phyloP scores from a whole-genome alignment of 2,113 vertebrate genomes.

The Aegithalos caudatus region DNA sequence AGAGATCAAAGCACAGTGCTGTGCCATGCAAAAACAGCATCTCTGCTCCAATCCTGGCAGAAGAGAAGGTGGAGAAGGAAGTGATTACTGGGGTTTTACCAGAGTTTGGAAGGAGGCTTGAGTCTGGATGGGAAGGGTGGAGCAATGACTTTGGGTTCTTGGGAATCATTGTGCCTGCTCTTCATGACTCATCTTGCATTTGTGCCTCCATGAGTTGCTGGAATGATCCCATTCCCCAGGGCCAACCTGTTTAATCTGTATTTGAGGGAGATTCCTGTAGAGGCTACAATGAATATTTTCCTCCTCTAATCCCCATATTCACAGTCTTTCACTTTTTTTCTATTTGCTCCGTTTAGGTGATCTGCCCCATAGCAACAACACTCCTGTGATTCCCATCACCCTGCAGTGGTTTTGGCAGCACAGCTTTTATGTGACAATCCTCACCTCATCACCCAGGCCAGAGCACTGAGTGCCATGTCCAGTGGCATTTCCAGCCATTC shows the following conservation, averaged over 20 bases:
- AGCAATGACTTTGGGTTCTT: rapidly evolving
- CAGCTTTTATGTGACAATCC: neutral
- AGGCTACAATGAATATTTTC: neutral
- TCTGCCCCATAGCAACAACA: rapidly evolving
- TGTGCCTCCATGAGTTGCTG: neutral
- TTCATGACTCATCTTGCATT: neutral
- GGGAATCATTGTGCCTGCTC: neutral
- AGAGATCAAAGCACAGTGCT: neutral
- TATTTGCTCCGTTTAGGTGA: neutral
- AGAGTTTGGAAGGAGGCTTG: neutral
- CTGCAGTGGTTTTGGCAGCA: neutral
- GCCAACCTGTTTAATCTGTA: neutral
- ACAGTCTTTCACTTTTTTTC: neutral
- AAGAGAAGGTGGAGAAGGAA: neutral
- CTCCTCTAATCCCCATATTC: neutral
- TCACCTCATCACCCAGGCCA: neutral
- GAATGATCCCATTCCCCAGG: neutral
- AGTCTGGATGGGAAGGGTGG: neutral
- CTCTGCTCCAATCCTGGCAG: neutral
- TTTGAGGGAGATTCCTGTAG: neutral
- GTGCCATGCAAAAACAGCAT: neutral
- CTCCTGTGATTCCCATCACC: neutral
- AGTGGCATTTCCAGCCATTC: neutral
- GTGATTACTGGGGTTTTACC: neutral
- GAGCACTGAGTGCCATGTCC: too few relatives aligned